phyloP scores from a whole-genome alignment of 2,797 vertebrate genomes.

The Danio choprae region DNA sequence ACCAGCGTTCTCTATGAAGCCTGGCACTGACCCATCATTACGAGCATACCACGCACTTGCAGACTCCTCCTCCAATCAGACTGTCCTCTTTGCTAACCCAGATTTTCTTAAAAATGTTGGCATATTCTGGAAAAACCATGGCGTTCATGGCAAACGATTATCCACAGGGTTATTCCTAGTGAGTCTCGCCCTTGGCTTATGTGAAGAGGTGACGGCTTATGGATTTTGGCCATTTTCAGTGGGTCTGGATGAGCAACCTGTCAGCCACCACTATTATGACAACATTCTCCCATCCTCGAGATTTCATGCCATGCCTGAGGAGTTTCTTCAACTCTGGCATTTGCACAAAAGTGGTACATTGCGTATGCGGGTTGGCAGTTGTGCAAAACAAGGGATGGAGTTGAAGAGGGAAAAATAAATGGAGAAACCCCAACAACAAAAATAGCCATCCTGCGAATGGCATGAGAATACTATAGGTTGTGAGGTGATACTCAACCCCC shows the following conservation, averaged over 20 bases:
- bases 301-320: conserved; percentile 97
- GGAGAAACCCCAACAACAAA: not conserved
- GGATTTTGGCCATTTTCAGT: conserved; percentile 97
- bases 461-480: conserved; percentile 50
- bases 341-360: conserved; percentile 91
- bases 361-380: conserved; percentile 85
- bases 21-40: conserved; percentile 90
- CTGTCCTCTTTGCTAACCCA: conserved; percentile 94
- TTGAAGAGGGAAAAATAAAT: conserved; percentile 19
- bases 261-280: conserved; percentile 98
- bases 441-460: conserved; percentile 36
- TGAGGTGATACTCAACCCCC: not conserved
- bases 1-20: conserved; percentile 96
- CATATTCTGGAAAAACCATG: conserved; percentile 91
- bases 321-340: conserved; percentile 96
- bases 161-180: conserved; percentile 95
- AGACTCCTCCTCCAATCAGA: conserved; percentile 88
- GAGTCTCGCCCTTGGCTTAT: conserved; percentile 91
- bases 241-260: conserved; percentile 81
- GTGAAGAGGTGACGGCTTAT: conserved; percentile 92
- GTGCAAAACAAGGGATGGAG: conserved; percentile 60
- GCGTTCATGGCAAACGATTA: conserved; percentile 90
- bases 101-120: conserved; percentile 91
- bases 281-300: conserved; percentile 89
- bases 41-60: conserved; percentile 88